These are phyloP conservation scores for Acleris holmiana DNA, from an alignment of 2,888 invertebrate genomes.

Conservation along the genomic window DNA sequence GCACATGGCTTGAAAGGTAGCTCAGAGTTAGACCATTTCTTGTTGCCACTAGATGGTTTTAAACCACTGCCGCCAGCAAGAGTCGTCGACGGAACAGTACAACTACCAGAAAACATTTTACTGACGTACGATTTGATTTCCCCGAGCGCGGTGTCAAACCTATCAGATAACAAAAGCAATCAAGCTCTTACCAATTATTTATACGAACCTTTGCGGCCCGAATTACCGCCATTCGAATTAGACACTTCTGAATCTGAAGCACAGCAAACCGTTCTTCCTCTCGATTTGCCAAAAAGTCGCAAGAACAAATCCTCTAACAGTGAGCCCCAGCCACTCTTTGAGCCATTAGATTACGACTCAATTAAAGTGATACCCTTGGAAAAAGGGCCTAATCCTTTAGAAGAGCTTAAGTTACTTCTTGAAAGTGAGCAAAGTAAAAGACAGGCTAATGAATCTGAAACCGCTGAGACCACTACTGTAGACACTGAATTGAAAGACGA, in stretches of 20 bases:
- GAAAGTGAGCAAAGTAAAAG: constrained; percentile 67
- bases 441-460: constrained; percentile 55
- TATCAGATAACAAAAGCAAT: constrained; percentile 46
- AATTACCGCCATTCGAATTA: constrained; percentile 64
- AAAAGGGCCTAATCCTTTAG: constrained; percentile 66
- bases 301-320: constrained; percentile 57
- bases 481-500: constrained; percentile 46
- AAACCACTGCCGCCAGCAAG: constrained; percentile 74
- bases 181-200: constrained; percentile 62
- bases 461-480: constrained; percentile 45
- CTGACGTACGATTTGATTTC: constrained; percentile 72
- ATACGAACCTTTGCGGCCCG: constrained; percentile 69
- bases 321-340: constrained; percentile 54
- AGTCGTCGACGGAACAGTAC: constrained; percentile 68
- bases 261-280: constrained; percentile 62
- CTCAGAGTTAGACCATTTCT: constrained; percentile 69
- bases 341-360: constrained; percentile 73
- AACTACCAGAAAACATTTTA: constrained; percentile 75
- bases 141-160: constrained; percentile 53
- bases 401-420: constrained; percentile 53
- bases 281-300: constrained; percentile 65
- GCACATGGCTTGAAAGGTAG: constrained; percentile 70
- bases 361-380: constrained; percentile 74
- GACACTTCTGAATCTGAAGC: constrained; percentile 72
- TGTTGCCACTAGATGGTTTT: constrained; percentile 75